Base-by-base conservation (phyloP, 2,888 invertebrate species). In the Drosophila borealis region DNA sequence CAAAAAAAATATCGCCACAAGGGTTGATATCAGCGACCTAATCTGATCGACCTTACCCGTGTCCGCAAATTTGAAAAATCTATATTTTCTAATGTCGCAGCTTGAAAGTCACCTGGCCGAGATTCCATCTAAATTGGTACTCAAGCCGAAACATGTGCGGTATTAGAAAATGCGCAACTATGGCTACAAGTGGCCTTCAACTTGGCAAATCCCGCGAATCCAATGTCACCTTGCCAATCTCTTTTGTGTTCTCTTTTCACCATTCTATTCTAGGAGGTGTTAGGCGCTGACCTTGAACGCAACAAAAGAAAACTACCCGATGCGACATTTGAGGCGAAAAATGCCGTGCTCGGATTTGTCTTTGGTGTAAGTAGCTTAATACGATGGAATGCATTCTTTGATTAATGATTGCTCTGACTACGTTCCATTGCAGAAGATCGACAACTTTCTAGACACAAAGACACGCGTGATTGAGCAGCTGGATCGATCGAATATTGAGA, bases 391-490 rank as follows among this genome's bases (percentile, higher is more conserved):
- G 55, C 10, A 13, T n/a, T 8, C 21, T 3, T 37, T 48, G 66
- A 42, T 33, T 61, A 55, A 50, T 9, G 4, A 37, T 34, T n/a
- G 10, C 6, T 41, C 11, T 19, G 9, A 42, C n/a, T 46, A 36
- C 80, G 89, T 94, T 75, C 94, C 17, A 53, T 61, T 74, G 39
- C 73, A 96, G 96, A 96, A 96, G 95, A 94, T 96, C 93, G 96
- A 96, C 93, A 95, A 95, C 74, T 94, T 96, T 92, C 94, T 97
- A 92, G 96, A 97, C 89, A 94, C 96, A 54, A 96, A 96, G 93
- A 96, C 96, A 41, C 94, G 94, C 36, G 94, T 95, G 81, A 93
- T 97, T 67, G 93, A 94, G 60, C 94, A 94, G 53, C 92, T 96
- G 90, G 96, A 97, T 92, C 94, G 93, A 55, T 92, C 95, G 78